A percentile compares a stretch with the other conserved stretches of the same genome.
Conservation (phyloP, 1,140 invertebrate species). For the Batillaria attramentaria region DNA sequence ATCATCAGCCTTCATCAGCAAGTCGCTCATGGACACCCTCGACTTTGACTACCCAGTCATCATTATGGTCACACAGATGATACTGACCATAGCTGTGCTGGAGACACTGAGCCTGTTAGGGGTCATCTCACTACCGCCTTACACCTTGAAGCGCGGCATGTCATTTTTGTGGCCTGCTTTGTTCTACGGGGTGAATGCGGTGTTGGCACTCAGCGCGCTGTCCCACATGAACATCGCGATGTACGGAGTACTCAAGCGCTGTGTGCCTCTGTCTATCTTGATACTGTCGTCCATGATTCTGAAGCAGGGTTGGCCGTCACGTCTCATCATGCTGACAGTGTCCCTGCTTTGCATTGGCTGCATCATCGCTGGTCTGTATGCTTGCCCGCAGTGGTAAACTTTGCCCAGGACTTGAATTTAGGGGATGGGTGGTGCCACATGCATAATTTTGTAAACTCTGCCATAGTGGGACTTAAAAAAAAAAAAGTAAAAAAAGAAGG, state of each 20-base stretch:
- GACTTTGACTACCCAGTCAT: constrained; percentile 73
- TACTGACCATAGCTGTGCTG: constrained; percentile 68
- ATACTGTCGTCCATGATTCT: constrained; percentile 70
- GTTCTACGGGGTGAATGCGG: constrained; percentile 73
- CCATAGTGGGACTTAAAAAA: too few relatives aligned
- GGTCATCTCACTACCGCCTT: constrained; percentile 65
- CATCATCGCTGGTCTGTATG: constrained; percentile 73
- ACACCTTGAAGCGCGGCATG: constrained; percentile 66
- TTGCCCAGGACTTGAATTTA: too few relatives aligned
- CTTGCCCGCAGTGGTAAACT: too few relatives aligned
- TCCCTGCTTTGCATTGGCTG: constrained; percentile 72
- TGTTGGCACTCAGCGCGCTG: constrained; percentile 72
- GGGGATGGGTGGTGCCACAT: too few relatives aligned
- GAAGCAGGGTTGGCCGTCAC: constrained; percentile 68
- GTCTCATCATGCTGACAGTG: constrained; percentile 67
- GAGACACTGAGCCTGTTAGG: constrained; percentile 55
- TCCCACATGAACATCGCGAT: constrained; percentile 76
- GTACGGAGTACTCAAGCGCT: constrained; percentile 75
- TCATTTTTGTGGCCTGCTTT: constrained; percentile 71
- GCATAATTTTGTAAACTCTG: too few relatives aligned
- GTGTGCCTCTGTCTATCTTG: constrained; percentile 73
- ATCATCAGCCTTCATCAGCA: constrained; percentile 74
- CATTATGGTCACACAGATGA: constrained; percentile 73
- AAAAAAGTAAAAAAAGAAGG: not conserved
- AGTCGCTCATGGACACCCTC: constrained; percentile 71